These are phyloP conservation scores for Drosophila affinis DNA, from an alignment of 2,888 invertebrate genomes.

Conservation along the genomic window DNA sequence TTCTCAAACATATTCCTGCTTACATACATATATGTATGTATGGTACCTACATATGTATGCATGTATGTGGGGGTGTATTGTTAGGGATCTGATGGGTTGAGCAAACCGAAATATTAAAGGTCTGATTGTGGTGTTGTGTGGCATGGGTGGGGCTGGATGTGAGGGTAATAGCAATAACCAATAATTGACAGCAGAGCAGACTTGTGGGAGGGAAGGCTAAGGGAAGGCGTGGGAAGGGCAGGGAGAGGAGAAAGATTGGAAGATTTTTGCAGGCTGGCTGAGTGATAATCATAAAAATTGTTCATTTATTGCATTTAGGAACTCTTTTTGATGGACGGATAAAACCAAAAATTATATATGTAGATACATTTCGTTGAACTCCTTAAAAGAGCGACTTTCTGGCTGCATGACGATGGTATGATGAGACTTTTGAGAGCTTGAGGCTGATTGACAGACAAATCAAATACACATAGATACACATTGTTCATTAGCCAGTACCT, in stretches of 20 bases:
- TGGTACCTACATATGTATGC: constrained; percentile 1
- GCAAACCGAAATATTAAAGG: constrained; percentile 62
- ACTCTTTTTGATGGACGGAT: constrained; percentile 82
- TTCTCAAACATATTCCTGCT: constrained; percentile 61
- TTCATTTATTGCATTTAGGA: constrained; percentile 79
- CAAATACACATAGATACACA: constrained; percentile 28
- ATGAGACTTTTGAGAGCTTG: constrained; percentile 35
- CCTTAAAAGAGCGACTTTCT: constrained; percentile 11
- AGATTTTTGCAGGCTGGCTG: constrained; percentile 28
- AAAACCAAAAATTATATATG: constrained; percentile 76
- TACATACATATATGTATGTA: constrained; percentile 47
- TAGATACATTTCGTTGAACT: constrained; percentile 28
- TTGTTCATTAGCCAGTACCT: constrained; percentile 37
- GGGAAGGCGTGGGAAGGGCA: not conserved
- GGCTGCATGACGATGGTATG: constrained; percentile 17
- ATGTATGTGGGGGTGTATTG: not conserved
- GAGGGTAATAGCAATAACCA: constrained; percentile 22
- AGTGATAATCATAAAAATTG: constrained; percentile 51
- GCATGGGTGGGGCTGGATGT: not conserved
- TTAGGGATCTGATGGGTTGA: constrained; percentile 40
- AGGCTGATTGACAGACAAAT: constrained; percentile 33
- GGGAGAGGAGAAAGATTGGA: not conserved
- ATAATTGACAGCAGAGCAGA: constrained; percentile 51
- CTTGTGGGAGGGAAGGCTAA: not conserved
- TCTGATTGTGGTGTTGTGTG: not conserved